phyloP scores from a whole-genome alignment of 2,113 vertebrate species.

The Galemys pyrenaicus region DNA sequence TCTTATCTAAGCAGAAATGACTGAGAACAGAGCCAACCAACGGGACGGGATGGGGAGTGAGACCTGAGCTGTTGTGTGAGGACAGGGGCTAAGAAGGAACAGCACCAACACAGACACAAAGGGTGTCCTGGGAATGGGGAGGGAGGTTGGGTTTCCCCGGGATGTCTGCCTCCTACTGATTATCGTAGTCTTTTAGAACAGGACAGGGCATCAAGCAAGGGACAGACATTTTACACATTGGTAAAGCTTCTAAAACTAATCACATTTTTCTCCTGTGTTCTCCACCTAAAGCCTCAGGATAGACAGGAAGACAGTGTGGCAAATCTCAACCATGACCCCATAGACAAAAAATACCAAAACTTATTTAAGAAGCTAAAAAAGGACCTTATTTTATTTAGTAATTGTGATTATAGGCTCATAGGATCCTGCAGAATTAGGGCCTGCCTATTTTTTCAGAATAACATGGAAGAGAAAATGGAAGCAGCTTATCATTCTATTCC shows the following conservation, averaged over 20 bases:
- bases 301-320: neutral
- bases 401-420: neutral
- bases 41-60: neutral
- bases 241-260: neutral
- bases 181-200: neutral
- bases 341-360: neutral
- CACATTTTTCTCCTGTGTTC: neutral
- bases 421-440: neutral
- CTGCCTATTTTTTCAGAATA: neutral
- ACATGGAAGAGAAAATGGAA: slow-evolving; percentile 16
- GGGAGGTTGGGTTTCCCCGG: neutral
- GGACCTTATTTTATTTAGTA: neutral
- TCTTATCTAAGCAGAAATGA: neutral
- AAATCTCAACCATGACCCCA: neutral
- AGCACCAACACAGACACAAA: neutral
- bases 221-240: slow-evolving; percentile 21
- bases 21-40: neutral
- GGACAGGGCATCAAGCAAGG: neutral
- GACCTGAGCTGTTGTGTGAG: neutral
- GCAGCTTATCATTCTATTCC: neutral
- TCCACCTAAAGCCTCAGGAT: neutral
- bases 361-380: neutral
- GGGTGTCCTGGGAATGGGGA: neutral
- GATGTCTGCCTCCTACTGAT: neutral
- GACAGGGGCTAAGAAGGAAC: neutral